Conservation (phyloP, 2,888 invertebrate genomes). For the Eulithis prunata region DNA sequence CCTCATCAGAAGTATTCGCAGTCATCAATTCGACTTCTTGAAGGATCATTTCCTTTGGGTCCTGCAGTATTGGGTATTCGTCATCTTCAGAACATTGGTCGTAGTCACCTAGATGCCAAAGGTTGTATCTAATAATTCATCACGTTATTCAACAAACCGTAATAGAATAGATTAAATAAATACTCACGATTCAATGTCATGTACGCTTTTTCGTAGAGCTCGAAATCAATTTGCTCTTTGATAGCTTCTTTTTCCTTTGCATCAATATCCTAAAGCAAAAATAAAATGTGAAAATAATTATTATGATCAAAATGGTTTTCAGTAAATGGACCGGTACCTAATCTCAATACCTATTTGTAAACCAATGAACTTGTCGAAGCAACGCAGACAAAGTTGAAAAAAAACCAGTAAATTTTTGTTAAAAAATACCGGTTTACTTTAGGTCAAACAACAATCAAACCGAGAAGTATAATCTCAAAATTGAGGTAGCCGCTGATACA, state of each 20-base stretch:
- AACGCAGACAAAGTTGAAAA: too few relatives aligned
- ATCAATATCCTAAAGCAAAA: constrained; percentile 9
- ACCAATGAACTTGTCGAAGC: too few relatives aligned
- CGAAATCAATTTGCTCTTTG: constrained; percentile 46
- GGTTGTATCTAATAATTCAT: not conserved
- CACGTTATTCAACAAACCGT: too few relatives aligned
- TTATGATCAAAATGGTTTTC: too few relatives aligned
- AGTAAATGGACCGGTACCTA: not conserved
- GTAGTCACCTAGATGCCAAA: constrained; percentile 62
- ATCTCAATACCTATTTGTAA: too few relatives aligned
- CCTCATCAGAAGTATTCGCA: constrained; percentile 55
- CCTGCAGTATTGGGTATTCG: constrained; percentile 60
- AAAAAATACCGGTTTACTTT: too few relatives aligned
- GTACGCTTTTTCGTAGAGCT: constrained; percentile 62
- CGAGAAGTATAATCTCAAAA: too few relatives aligned
- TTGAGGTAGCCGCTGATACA: too few relatives aligned
- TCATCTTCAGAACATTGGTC: constrained; percentile 74
- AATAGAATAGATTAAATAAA: constrained; percentile 1
- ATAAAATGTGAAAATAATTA: not conserved
- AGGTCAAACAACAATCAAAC: too few relatives aligned
- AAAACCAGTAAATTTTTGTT: too few relatives aligned
- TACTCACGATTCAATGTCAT: constrained; percentile 71
- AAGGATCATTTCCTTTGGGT: constrained; percentile 65
- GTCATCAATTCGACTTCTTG: constrained; percentile 71
- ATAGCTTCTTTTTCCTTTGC: constrained; percentile 34